Percentiles rank a stretch among this genome's conserved stretches.
phyloP scores from a whole-genome alignment of 2,888 invertebrate species.

The Cephus rjabovi region DNA sequence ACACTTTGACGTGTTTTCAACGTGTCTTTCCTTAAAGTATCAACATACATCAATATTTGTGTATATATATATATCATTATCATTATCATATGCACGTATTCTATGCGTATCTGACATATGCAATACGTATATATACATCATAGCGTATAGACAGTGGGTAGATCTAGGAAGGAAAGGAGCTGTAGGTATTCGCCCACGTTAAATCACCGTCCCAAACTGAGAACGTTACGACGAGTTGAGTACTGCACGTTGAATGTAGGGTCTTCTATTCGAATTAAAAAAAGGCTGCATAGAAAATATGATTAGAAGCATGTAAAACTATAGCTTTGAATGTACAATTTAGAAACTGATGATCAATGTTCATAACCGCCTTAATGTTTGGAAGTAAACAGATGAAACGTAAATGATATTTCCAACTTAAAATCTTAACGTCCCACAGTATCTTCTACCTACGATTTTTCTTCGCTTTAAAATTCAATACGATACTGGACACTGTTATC shows the following conservation, averaged over 20 bases:
- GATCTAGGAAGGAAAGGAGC: constrained; percentile 6
- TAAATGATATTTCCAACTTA: background rate
- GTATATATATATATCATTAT: too few species aligned
- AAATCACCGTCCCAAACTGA: constrained; percentile 4
- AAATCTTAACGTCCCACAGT: background rate
- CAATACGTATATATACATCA: background rate
- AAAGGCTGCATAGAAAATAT: background rate
- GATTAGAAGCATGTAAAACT: background rate
- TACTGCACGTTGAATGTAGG: background rate
- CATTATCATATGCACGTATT: background rate
- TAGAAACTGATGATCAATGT: background rate
- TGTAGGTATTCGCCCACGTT: constrained; percentile 2
- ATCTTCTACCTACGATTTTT: background rate
- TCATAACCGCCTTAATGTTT: background rate
- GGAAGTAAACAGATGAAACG: background rate
- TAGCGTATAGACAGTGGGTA: background rate
- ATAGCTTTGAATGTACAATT: background rate
- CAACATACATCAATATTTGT: background rate
- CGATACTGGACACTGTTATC: background rate
- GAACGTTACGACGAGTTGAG: background rate
- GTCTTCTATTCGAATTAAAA: background rate
- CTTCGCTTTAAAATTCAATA: background rate
- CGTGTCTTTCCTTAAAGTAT: background rate
- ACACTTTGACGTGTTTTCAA: background rate
- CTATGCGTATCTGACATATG: background rate